These are phyloP conservation scores for Ctenodactylus gundi DNA, from an alignment of 2,113 vertebrate species.

Conservation along the genomic window DNA sequence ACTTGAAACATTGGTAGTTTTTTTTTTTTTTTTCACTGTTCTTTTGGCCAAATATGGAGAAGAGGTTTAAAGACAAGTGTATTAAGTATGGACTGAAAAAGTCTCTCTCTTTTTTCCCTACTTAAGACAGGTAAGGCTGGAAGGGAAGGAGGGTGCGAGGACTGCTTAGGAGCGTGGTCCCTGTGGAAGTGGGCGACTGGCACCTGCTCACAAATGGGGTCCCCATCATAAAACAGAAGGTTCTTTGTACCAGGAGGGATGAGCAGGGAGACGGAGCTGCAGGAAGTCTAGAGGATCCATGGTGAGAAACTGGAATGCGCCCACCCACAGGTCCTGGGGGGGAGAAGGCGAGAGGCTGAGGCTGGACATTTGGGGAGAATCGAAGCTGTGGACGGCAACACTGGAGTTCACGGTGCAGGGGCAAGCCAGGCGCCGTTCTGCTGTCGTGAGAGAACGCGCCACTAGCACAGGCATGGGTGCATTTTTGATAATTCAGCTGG, in stretches of 20 bases:
- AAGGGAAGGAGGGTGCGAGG: not conserved
- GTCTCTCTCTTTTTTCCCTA: not conserved
- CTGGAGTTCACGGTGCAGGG: accelerated
- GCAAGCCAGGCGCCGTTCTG: accelerated
- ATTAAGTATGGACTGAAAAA: too few species aligned
- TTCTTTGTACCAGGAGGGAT: not conserved
- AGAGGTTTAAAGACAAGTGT: not conserved
- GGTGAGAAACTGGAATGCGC: not conserved
- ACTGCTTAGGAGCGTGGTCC: accelerated
- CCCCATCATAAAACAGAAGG: not conserved
- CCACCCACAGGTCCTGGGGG: not conserved
- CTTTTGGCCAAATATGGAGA: not conserved
- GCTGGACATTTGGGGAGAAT: accelerated
- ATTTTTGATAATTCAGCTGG: not conserved
- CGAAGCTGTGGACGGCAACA: accelerated
- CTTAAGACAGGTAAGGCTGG: not conserved
- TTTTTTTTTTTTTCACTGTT: not conserved
- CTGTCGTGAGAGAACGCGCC: accelerated
- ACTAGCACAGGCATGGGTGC: accelerated
- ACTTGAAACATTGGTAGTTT: not conserved
- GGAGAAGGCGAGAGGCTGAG: accelerated
- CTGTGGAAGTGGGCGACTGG: accelerated
- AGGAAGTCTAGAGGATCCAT: not conserved
- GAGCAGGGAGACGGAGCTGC: accelerated
- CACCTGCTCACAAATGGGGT: accelerated